These are phyloP conservation scores for Falco naumanni DNA, from an alignment of 2,797 vertebrate genomes.

Conservation along the genomic window DNA sequence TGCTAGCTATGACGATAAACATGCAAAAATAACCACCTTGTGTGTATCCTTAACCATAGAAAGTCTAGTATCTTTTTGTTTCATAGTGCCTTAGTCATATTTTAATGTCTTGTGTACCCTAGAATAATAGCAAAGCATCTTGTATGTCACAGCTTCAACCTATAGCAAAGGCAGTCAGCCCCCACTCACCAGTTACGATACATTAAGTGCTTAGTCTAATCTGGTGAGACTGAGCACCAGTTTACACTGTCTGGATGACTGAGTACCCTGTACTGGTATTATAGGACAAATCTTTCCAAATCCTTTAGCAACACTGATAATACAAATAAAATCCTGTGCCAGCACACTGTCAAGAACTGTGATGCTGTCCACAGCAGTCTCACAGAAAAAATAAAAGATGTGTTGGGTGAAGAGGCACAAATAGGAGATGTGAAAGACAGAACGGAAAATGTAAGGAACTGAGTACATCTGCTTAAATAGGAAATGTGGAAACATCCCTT, in stretches of 20 bases:
- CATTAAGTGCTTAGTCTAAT: background rate
- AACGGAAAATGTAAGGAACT: background rate
- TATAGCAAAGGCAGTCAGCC: background rate
- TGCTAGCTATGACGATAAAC: background rate
- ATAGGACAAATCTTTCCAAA: slow-evolving; percentile 25
- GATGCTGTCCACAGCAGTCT: background rate
- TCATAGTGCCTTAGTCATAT: background rate
- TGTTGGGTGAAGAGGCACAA: background rate
- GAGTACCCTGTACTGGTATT: background rate
- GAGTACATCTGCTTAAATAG: background rate
- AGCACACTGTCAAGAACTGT: background rate
- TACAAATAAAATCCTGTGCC: background rate
- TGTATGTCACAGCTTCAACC: background rate
- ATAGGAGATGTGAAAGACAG: background rate
- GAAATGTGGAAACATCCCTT: background rate
- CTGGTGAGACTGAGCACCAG: background rate
- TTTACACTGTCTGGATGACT: background rate
- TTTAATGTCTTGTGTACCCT: background rate
- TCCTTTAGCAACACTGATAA: slow-evolving; percentile 1
- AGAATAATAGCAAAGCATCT: background rate
- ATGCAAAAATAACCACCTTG: background rate
- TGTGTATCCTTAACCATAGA: background rate
- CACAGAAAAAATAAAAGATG: background rate
- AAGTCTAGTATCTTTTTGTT: background rate
- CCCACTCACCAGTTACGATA: background rate